Percentiles rank a stretch among this genome's conserved stretches.
These are phyloP conservation scores for Oophaga pumilio DNA, from an alignment of 2,113 vertebrate species.

Conservation along the genomic window DNA sequence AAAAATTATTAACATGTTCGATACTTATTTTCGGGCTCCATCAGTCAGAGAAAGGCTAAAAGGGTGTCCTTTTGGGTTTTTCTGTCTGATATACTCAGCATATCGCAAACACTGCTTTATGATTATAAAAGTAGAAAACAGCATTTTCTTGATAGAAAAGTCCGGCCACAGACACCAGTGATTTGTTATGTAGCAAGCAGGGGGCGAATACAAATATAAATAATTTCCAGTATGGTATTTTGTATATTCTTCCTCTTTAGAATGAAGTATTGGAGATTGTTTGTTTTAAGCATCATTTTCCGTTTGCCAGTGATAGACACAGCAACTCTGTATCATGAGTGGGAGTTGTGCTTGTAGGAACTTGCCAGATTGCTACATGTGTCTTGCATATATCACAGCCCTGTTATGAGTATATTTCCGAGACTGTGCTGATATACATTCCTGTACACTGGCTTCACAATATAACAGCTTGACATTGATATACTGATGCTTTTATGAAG, in stretches of 20 bases:
- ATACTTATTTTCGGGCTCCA: too few species aligned
- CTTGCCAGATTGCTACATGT: neutral
- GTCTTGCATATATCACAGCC: neutral
- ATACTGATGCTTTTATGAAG: neutral
- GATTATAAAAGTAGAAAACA: too few species aligned
- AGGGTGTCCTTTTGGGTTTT: too few species aligned
- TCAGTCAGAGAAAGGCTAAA: too few species aligned
- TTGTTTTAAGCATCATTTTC: conserved; percentile 11
- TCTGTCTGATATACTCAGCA: too few species aligned
- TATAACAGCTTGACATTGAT: neutral
- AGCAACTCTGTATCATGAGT: neutral
- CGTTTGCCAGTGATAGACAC: neutral
- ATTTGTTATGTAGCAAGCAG: neutral
- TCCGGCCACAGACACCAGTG: neutral
- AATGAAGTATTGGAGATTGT: neutral
- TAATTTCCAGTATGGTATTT: neutral
- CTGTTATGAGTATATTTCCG: neutral
- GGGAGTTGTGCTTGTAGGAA: neutral
- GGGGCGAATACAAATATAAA: neutral
- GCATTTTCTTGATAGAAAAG: neutral
- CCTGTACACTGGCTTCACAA: neutral
- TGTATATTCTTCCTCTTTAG: neutral
- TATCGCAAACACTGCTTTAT: too few species aligned
- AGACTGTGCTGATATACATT: neutral
- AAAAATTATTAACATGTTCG: too few species aligned